Percentiles rank a stretch among this genome's conserved stretches.
These are phyloP conservation scores for Synergus japonicus DNA, from an alignment of 2,888 invertebrate species.

Conservation along the genomic window DNA sequence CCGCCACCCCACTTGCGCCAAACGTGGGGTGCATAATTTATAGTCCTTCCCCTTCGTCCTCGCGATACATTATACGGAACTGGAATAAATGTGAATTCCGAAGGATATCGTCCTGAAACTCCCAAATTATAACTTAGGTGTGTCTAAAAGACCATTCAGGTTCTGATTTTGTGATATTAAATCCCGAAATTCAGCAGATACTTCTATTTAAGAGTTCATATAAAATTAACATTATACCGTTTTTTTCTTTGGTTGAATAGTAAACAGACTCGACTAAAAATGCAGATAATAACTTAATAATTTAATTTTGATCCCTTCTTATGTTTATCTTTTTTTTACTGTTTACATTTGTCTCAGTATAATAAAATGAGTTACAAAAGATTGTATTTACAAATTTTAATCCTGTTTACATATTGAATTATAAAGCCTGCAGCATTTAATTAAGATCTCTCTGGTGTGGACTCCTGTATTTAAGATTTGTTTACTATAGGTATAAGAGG, in stretches of 20 bases:
- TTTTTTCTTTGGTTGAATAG: background rate
- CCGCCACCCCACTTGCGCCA: conserved; percentile 53
- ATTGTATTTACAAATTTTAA: too few species aligned
- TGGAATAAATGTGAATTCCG: conserved; percentile 65
- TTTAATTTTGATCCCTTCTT: too few species aligned
- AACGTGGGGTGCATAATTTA: conserved; percentile 76
- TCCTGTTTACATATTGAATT: too few species aligned
- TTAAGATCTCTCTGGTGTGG: too few species aligned
- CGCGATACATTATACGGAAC: conserved; percentile 47
- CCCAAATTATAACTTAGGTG: conserved; percentile 31
- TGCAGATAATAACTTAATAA: too few species aligned
- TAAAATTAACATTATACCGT: background rate
- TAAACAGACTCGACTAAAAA: too few species aligned
- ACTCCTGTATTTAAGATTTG: too few species aligned
- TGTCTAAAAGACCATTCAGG: background rate
- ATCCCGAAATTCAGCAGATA: background rate
- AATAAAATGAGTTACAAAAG: too few species aligned
- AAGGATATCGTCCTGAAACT: conserved; percentile 58
- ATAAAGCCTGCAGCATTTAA: too few species aligned
- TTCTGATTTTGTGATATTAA: background rate
- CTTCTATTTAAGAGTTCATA: background rate
- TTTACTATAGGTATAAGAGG: too few species aligned
- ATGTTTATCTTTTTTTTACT: too few species aligned
- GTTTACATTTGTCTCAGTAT: too few species aligned
- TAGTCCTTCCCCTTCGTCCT: conserved; percentile 61